Evolutionary conservation across 2,113 vertebrate species (phyloP), one percentile per base, ranked within the genome.

Genomic region (Vireo altiloquus): DNA sequence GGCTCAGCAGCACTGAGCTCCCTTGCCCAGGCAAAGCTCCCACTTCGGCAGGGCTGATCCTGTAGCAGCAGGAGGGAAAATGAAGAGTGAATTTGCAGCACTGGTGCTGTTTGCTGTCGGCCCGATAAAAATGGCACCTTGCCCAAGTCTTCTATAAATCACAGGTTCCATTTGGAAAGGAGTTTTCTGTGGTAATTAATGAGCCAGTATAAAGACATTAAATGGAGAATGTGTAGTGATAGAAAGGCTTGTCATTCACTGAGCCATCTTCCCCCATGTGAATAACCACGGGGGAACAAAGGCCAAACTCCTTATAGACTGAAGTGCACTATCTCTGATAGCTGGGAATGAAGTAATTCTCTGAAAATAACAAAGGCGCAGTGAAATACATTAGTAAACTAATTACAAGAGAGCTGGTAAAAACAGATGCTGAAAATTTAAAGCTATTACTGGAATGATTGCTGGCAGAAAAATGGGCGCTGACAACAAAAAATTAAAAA

Each of bases 121-220:
- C 75, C 82, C 0, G 12, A 82, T 86, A 89, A 84, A 97, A 96
- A 91, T 88, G 96, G 96, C 94, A 91, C 83, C 60, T 93, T 95
- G 97, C 95, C 95, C 90, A 47, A 92, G 69, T 74, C 63, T 92
- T 69, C 92, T 79, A 94, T 97, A 97, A 97, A 97, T 97, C 97
- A 96, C 94, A 59, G 92, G 54, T 91, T 95, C 94, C 89, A 75
- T 88, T 94, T 31, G 60, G 95, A 92, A 95, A 95, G 95, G 94
- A 91, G 95, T 94, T 95, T 96, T 94, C 90, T 79, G 77, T 83
- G 95, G 94, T 97, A 97, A 97, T 97, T 97, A 97, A 97, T 96
- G 97, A 97, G 94, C 94, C 93, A 52, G 95, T 94, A 97, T 97
- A 95, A 96, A 97, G 97, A 97, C 95, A 91, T 97, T 97, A 97